Evolutionary conservation across 2,797 vertebrate genomes (phyloP).

Genomic region (Epinephelus coioides): DNA sequence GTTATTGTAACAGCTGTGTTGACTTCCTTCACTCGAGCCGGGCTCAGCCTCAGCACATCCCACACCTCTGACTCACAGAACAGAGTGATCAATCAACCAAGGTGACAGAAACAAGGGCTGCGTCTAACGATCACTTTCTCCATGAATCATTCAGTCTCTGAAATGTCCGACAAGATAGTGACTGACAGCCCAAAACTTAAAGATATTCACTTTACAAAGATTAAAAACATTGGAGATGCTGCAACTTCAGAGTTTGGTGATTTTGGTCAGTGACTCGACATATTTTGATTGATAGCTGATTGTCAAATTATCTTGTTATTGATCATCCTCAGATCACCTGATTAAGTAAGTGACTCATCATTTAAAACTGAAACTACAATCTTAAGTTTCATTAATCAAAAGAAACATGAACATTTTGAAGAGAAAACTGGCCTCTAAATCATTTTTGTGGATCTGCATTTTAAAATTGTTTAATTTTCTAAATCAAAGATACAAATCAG

Average conservation of each 20-base stretch:
- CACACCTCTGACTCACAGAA: neutral
- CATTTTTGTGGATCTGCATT: too few species aligned
- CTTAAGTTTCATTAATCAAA: too few species aligned
- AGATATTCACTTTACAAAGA: neutral
- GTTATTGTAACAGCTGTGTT: conserved; percentile 39
- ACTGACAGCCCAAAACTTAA: neutral
- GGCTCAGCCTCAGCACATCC: neutral
- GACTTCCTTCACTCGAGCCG: neutral
- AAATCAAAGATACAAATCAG: too few species aligned
- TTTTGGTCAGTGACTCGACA: neutral
- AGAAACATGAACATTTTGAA: too few species aligned
- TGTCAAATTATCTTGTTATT: too few species aligned
- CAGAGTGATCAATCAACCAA: neutral
- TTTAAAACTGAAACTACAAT: too few species aligned
- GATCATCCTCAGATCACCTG: too few species aligned
- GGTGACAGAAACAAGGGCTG: neutral
- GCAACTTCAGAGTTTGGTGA: neutral
- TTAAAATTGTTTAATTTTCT: too few species aligned
- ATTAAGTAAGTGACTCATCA: too few species aligned
- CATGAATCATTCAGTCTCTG: neutral
- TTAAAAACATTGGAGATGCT: neutral
- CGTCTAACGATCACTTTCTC: neutral
- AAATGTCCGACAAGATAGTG: neutral
- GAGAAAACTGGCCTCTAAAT: too few species aligned
- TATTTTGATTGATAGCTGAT: too few species aligned